Base-by-base conservation (phyloP, 2,113 vertebrate species). In the Podarcis raffonei region DNA sequence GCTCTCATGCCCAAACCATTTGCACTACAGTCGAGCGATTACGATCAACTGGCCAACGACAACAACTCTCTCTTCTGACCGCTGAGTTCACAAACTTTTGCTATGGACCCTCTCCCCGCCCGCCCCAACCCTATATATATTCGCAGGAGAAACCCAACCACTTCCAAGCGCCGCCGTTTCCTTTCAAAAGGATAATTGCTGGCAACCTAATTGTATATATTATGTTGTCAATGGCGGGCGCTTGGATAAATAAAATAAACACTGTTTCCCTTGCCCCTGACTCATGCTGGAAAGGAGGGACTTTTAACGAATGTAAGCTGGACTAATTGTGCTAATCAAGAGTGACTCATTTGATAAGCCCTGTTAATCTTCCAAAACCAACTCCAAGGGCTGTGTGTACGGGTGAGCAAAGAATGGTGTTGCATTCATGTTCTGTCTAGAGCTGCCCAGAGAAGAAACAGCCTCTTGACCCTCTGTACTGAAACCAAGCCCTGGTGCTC, bases 241-340 rank as follows among this genome's bases (percentile, higher is more conserved):
- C 57, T 89, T 71, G 62, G 59, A 65, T 84, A 95, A 92, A 86
- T 83, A 91, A 84, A 95, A 92, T 86, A 93, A 95, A 94, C 88
- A 91, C 23, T 65, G 62, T 89, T 94, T 94, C 88, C 79, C 78
- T 57, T n/a, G 89, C 88, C 69, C n/a, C 25, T 79, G 65, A 66
- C 79, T 87, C 81, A 90, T 84, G 90, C 75, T 87, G 88, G 62
- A 39, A 72, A 85, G 91, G 82, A 84, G 87, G 39, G 48, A 81
- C 82, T 62, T 82, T 69, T 91, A 89, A 91, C 85, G 77, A 92
- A 94, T 94, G 92, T 94, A 94, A 95, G 93, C 87, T 57, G 66
- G 72, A 59, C 89, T 91, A 89, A 94, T 90, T 95, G 91, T 90
- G 82, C 71, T 87, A 84, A 93, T 92, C 76, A 90, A 85, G 72